phyloP scores from a whole-genome alignment of 2,888 invertebrate species.

The Deroplatys truncata region DNA sequence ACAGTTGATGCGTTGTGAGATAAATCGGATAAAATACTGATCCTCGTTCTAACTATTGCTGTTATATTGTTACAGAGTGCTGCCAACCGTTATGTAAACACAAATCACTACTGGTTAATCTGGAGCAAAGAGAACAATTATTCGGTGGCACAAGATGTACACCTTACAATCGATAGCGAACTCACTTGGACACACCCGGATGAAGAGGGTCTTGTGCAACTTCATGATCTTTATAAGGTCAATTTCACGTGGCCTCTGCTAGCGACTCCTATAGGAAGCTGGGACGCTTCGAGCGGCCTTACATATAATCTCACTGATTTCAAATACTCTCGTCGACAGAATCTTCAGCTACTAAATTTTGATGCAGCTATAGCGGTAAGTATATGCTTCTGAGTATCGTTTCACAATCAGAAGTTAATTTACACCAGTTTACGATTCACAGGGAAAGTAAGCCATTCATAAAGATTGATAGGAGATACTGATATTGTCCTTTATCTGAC shows the following conservation, averaged over 20 bases:
- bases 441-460: no score
- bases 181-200: slow-evolving; percentile 1
- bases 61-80: not conserved
- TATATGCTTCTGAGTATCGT: not conserved
- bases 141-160: not conserved
- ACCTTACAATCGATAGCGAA: not conserved
- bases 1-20: no score
- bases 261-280: not conserved
- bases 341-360: not conserved
- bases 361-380: slow-evolving; percentile 1
- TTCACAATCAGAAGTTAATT: no score
- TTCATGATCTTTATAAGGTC: slow-evolving; percentile 1
- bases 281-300: not conserved
- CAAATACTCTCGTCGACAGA: not conserved
- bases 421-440: no score
- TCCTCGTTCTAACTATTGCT: no score
- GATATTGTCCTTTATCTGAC: no score
- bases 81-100: not conserved
- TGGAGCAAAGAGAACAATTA: not conserved
- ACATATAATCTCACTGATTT: not conserved
- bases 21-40: no score
- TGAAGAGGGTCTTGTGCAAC: not conserved
- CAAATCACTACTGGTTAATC: not conserved
- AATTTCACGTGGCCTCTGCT: not conserved
- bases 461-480: no score